Evolutionary conservation across 2,888 invertebrate species (phyloP).

Genomic region (Orchesella flavescens): DNA sequence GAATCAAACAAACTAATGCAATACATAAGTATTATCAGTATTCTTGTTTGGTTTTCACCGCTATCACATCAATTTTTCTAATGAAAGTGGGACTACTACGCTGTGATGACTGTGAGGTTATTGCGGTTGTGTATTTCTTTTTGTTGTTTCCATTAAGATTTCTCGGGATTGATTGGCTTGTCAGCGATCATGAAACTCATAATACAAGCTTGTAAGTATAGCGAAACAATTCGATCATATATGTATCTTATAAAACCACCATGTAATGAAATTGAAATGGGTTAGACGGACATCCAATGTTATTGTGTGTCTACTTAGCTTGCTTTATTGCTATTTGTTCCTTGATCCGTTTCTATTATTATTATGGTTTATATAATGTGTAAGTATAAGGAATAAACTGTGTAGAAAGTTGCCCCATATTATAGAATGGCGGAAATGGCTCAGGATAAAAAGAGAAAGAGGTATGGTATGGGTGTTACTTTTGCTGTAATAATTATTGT

Average conservation of each 20-base stretch:
- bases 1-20: background rate
- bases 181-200: slow-evolving; percentile 23
- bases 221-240: background rate
- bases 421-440: too few relatives aligned
- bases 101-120: background rate
- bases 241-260: background rate
- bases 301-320: background rate
- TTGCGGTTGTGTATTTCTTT: background rate
- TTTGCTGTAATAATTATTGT: too few relatives aligned
- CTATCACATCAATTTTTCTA: slow-evolving; percentile 9
- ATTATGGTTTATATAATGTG: too few relatives aligned
- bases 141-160: slow-evolving; percentile 30
- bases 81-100: background rate
- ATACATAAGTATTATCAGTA: slow-evolving; percentile 1
- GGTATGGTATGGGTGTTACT: too few relatives aligned
- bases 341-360: too few relatives aligned
- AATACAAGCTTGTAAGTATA: background rate
- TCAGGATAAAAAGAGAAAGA: too few relatives aligned
- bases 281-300: background rate
- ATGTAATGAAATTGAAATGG: background rate
- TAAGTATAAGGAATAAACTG: too few relatives aligned
- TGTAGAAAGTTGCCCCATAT: too few relatives aligned
- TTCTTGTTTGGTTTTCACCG: slow-evolving; percentile 4
- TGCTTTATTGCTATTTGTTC: background rate
- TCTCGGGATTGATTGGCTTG: slow-evolving; percentile 30